These are phyloP conservation scores for Phalacrocorax brasilianus DNA, from an alignment of 2,113 vertebrate genomes.

Conservation along the genomic window DNA sequence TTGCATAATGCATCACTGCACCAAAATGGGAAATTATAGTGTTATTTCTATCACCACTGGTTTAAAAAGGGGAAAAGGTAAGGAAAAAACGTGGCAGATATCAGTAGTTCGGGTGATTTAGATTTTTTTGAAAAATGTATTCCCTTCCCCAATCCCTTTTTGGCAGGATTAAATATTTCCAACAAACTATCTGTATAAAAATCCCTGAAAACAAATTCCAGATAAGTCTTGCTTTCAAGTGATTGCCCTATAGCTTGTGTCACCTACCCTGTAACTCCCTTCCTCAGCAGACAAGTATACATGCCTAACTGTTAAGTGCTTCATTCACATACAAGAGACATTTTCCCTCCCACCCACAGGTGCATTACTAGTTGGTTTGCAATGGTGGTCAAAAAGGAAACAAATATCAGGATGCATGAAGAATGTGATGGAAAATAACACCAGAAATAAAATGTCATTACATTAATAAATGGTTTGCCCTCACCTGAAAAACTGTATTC, in stretches of 20 bases:
- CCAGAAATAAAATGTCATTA: background rate
- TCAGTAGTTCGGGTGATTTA: background rate
- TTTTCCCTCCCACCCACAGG: background rate
- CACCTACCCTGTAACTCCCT: background rate
- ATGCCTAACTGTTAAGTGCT: background rate
- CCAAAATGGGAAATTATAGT: background rate
- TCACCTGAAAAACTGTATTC: slow-evolving; percentile 43
- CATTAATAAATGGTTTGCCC: slow-evolving; percentile 18
- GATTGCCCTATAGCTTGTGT: background rate
- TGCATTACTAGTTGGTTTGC: background rate
- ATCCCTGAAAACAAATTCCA: background rate
- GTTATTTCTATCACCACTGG: background rate
- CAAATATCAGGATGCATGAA: background rate
- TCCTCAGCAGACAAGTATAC: background rate
- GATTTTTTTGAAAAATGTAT: fast-evolving
- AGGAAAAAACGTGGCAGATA: background rate
- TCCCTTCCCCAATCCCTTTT: background rate
- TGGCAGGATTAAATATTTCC: background rate
- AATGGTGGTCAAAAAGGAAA: background rate
- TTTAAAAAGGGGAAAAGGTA: background rate
- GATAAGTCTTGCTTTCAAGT: background rate
- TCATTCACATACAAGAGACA: background rate
- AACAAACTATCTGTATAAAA: background rate
- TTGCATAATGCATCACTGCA: background rate
- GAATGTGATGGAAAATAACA: slow-evolving; percentile 1